Base-by-base conservation (phyloP, 2,113 vertebrate species). In the Antigone vipio region DNA sequence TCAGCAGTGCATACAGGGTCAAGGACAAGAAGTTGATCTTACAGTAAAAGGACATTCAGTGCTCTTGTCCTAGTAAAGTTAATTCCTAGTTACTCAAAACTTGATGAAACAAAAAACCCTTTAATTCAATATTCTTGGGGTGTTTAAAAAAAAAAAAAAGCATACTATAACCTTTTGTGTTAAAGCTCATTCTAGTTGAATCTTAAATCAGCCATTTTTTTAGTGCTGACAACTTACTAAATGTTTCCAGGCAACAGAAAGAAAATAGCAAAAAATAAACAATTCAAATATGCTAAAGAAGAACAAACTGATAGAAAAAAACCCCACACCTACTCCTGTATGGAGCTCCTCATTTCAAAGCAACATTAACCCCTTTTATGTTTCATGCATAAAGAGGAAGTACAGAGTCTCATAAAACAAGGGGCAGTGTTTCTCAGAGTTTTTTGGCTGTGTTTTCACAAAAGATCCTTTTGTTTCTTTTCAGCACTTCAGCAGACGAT, bases 211-310 rank as follows among this genome's bases (percentile, higher is more conserved):
- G 89, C 77, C 42, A 8, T 60, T 85, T 62, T 21, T 89, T 75
- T 49, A 87, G 81, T 26, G 44, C 76, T 94, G 93, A 95, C 66
- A 97, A 88, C 84, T 92, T 93, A 91, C 86, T 88, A 95, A 95
- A 95, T 93, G 97, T 97, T 97, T 97, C 97, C 92, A 96, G 90
- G 97, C 96, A 98, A 97, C 97, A 86, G 86, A 56, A 86, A 86
- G 68, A 93, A 95, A 92, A 92, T 49, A 78, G 68, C 40, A 81
- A 81, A 94, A 92, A 67, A 59, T n/a, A 95, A 95, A 86, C 50
- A 90, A 45, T 52, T 81, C 18, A 86, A 58, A 88, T 60, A 91
- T 42, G 34, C 68, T 91, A 81, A 84, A 78, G 71, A 91, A 52
- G 72, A 92, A 71, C 59, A 93, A 81, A 67, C 30, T 26, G 79